Evolutionary conservation across 2,113 vertebrate species (phyloP), one percentile per base, ranked within the genome.

Genomic region (Dolichallabes microphthalmus): DNA sequence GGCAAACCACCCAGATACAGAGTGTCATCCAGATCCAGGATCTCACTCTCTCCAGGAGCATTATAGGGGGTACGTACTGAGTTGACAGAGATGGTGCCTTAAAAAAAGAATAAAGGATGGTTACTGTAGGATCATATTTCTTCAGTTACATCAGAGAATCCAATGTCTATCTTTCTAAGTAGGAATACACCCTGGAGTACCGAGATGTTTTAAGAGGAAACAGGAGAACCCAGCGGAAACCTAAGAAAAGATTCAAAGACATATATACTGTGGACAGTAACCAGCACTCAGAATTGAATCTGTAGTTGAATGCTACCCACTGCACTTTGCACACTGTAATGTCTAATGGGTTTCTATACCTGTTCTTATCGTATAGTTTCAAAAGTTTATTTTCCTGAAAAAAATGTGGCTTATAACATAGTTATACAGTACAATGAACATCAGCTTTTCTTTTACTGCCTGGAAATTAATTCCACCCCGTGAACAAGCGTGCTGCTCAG

Each of bases 21-120:
- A 69, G 96, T 97, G 86, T 99, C 98, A 73, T 99, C 98, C 83
- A 99, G 94, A 90, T 99, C 98, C 89, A 99, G 94, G 87, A 99
- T 98, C 93, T 99, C 98, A 77, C 97, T 99, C 94, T 99, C 98
- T 0, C 98, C 98, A 0, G 98, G 98, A n/a, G 98, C 97, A 0
- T 97, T 99, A 83, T 99, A 99, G 0, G 97, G 97, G 0, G 97
- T 98, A 57, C 98, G 96, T 77, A 98, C 90, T 0, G 97, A 98
- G 92, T 99, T 99, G 92, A 99, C 97, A 57, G 98, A 99, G 94
- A 99, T 99, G 73, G 98, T 99, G 88, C 98, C 98, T 96, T 89
- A 39, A 87, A 64, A 87, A 32, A 85, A 82, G 19, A 80, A 27
- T 14, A 61, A 27, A 9, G 5, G 25, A n/a, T 13, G 3, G 4